Conservation (phyloP, 2,113 vertebrate species). For the Macrotus californicus region DNA sequence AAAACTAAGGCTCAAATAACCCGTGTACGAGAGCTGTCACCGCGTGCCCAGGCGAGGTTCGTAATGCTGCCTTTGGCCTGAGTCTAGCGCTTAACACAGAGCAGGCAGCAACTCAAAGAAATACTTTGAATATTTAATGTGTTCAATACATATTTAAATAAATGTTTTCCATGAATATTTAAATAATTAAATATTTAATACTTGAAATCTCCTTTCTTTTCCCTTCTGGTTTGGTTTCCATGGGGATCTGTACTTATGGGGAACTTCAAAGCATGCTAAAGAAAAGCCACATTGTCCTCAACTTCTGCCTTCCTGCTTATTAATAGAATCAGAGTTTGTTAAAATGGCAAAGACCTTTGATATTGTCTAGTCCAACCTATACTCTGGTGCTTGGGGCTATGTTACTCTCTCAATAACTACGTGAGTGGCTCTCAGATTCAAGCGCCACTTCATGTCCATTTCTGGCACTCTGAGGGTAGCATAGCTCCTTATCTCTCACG, state of each 20-base stretch:
- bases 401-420: not conserved
- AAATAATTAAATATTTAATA: not conserved
- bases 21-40: not conserved
- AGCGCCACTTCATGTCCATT: not conserved
- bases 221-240: not conserved
- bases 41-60: too few species aligned
- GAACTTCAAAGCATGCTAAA: not conserved
- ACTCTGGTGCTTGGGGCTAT: not conserved
- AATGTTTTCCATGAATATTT: not conserved
- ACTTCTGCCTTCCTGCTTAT: not conserved
- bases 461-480: not conserved
- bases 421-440: not conserved
- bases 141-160: not conserved
- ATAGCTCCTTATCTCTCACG: not conserved
- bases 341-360: not conserved
- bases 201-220: constrained; percentile 9
- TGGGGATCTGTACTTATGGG: not conserved
- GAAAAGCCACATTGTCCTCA: not conserved
- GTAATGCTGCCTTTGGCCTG: not conserved
- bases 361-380: not conserved
- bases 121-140: not conserved
- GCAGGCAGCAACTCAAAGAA: not conserved
- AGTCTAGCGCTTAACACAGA: not conserved
- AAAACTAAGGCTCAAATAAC: not conserved
- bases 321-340: not conserved